Base-by-base conservation (phyloP, 1,140 invertebrate genomes). In the Drosophila chauvacae region DNA sequence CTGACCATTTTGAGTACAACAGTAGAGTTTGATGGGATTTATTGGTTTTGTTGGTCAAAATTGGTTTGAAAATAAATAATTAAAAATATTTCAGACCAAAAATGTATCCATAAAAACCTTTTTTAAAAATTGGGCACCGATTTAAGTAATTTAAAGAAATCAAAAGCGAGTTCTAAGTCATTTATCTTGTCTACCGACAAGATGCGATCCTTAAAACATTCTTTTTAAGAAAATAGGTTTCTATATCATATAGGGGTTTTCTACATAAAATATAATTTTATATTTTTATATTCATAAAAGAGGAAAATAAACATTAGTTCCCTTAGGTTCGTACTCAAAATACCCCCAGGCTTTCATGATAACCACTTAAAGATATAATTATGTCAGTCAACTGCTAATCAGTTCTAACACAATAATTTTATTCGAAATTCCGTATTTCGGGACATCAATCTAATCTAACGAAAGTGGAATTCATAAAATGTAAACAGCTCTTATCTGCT, bases 401-500 rank as follows among this genome's bases (percentile, higher is more conserved):
- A 42, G 14, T 20, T 30, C 14, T 6, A 33, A 47, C 33, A 50
- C 33, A 42, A 4, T 33, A 7, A 64, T 23, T 30, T 23, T n/a
- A 16, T 44, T 14, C 16, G 13, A 42, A 11, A 5, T 6, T 28
- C 35, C 14, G 11, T 33, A 30, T 39, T 66, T 48, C 20, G n/a
- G 20, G 1, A 10, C 39, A 53, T 65, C 30, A 39, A 69, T 71
- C 50, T 69, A 20, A 50, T 70, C 65, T 39, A 3, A 33, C 45
- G 18, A 26, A 26, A 61, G 7, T 13, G 16, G 13, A 26, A 9
- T 30, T 20, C 4, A 18, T n/a, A 65, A 65, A 69, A 35, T 13
- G 28, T 53, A 65, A 37, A 35, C 30, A 20, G 1, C 11, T 37
- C 20, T 66, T 53, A 70, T 65, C 66, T 23, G 9, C 13, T 20